Percentiles rank a stretch among this genome's conserved stretches.
Conservation (phyloP, 1,140 invertebrate genomes). For the Rhizoglyphus robini region DNA sequence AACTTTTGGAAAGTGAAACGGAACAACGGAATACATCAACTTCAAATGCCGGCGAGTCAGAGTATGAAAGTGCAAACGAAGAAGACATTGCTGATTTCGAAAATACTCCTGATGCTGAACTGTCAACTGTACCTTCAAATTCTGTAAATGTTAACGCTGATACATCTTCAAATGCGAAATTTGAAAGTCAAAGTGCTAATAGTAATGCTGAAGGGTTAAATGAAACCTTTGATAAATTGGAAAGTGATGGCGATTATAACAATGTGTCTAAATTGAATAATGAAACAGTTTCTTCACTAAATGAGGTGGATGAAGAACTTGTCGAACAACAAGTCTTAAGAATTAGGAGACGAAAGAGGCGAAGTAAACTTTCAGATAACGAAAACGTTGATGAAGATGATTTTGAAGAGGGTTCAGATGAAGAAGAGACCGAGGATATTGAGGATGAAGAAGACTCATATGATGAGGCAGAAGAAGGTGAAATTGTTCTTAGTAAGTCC, state of each 20-base stretch:
- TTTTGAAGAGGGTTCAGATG: slow-evolving; percentile 29
- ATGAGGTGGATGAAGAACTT: slow-evolving; percentile 27
- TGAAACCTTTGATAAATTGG: background rate
- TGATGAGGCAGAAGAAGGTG: background rate
- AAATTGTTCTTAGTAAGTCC: background rate
- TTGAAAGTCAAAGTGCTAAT: background rate
- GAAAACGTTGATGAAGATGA: slow-evolving; percentile 19
- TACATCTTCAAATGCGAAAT: background rate
- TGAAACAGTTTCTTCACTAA: slow-evolving; percentile 23
- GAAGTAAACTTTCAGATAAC: slow-evolving; percentile 27
- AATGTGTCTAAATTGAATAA: background rate
- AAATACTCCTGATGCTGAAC: background rate
- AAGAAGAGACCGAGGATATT: slow-evolving; percentile 16
- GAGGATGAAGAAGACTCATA: background rate
- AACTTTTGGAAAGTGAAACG: slow-evolving; percentile 17
- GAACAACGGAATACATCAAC: slow-evolving; percentile 17
- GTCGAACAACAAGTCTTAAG: slow-evolving; percentile 26
- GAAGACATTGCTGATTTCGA: slow-evolving; percentile 23
- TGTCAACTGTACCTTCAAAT: background rate
- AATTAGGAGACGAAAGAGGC: slow-evolving; percentile 30
- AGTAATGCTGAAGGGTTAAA: background rate
- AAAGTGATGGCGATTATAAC: background rate
- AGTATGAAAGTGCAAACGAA: slow-evolving; percentile 30
- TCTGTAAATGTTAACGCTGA: too few species aligned
- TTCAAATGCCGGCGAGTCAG: slow-evolving; percentile 25